Percentiles rank a stretch among this genome's conserved stretches.
These are phyloP conservation scores for Odobenus rosmarus DNA, from an alignment of 2,113 vertebrate genomes.

Conservation along the genomic window DNA sequence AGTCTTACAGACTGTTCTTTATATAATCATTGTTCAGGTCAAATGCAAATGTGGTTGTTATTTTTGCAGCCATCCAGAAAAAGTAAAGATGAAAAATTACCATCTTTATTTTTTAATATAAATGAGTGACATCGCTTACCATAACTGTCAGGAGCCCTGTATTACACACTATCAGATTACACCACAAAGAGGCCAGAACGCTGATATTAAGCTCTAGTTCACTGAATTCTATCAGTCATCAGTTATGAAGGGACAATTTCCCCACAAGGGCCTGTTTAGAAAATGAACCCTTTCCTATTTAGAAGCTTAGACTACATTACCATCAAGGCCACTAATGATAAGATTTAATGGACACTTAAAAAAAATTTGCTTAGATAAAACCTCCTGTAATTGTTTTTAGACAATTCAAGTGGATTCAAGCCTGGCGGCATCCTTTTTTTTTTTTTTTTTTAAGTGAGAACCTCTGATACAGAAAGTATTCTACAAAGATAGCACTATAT, in stretches of 20 bases:
- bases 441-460: background rate
- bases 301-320: slow-evolving; percentile 5
- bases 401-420: slow-evolving; percentile 56
- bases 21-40: slow-evolving; percentile 16
- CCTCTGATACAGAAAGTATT: slow-evolving; percentile 51
- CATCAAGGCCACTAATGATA: slow-evolving; percentile 64
- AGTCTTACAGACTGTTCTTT: background rate
- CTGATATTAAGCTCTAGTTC: slow-evolving; percentile 66
- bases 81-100: slow-evolving; percentile 45
- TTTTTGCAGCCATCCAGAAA: slow-evolving; percentile 50
- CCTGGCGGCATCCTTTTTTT: background rate
- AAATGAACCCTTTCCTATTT: slow-evolving; percentile 68
- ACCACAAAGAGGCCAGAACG: slow-evolving; percentile 38
- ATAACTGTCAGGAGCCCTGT: background rate
- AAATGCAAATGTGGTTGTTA: slow-evolving; percentile 56
- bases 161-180: slow-evolving; percentile 23
- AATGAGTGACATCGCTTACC: slow-evolving; percentile 56
- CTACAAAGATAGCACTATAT: background rate
- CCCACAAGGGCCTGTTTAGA: slow-evolving; percentile 62
- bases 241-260: slow-evolving; percentile 67
- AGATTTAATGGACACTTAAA: slow-evolving; percentile 71
- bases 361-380: slow-evolving; percentile 66
- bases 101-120: slow-evolving; percentile 72
- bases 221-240: slow-evolving; percentile 71
- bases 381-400: slow-evolving; percentile 54